Evolutionary conservation across 2,888 invertebrate species (phyloP), one percentile per base, ranked within the genome.

Genomic region (Lepidocyrtoides sp.): DNA sequence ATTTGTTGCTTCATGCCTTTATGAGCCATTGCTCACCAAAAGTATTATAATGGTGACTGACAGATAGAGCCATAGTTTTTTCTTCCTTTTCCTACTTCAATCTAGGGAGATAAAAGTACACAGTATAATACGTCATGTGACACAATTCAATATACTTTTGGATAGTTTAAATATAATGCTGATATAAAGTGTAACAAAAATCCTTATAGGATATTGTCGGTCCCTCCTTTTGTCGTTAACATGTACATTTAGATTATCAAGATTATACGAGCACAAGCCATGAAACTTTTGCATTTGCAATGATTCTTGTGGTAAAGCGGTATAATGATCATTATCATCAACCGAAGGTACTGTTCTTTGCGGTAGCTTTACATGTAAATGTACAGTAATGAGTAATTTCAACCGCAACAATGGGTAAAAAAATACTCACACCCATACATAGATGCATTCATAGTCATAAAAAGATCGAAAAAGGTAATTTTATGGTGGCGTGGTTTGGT

Each of bases 351-450:
- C 26, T 77, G 32, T 48, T 77, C 48, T 26, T 32, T 66, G 36
- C n/a, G 66, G 66, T 66, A 32, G 48, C 79, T 88, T 91, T 85
- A 12, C 14, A 2, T 87, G 84, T 89, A 60, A 81, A 89, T 87
- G 79, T 87, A 91, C 87, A n/a, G 83, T 12, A 86, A 89, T 51
- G 57, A 32, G 79, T 66, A 2, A 23, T 44, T 75, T 75, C 8
- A 12, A 44, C 72, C 72, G 20, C 36, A 41, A 44, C 8, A 44
- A 20, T 75, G 23, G 48, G 8, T n/a, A 66, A 20, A 57, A 20
- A n/a, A n/a, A n/a, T n/a, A n/a, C n/a, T n/a, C n/a, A n/a, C n/a
- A n/a, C n/a, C n/a, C n/a, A n/a, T n/a, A n/a, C n/a, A n/a, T n/a
- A n/a, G n/a, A n/a, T n/a, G 20, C 20, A 10, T 17, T 4, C 20